These are phyloP conservation scores for Pristionchus maxplancki DNA, from an alignment of 2,888 invertebrate species.

Conservation along the genomic window DNA sequence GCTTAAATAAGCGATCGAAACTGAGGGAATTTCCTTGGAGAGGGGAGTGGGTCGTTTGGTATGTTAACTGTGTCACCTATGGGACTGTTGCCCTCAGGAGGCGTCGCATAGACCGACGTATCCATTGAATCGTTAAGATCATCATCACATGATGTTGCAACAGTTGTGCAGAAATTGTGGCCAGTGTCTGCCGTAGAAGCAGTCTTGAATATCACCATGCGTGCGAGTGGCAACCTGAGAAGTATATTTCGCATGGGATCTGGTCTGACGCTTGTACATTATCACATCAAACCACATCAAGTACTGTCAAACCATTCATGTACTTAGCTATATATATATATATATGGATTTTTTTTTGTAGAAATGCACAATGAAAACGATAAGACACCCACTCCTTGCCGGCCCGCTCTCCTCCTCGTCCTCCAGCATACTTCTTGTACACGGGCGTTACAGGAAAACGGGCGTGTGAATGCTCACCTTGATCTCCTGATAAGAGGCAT, in stretches of 20 bases:
- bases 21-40: neutral
- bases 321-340: no score
- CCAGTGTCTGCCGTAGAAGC: neutral
- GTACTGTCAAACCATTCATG: no score
- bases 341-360: no score
- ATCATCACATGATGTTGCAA: neutral
- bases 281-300: neutral
- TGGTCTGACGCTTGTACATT: neutral
- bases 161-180: neutral
- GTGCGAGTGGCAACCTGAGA: neutral
- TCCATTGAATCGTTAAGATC: neutral
- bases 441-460: conserved; percentile 36
- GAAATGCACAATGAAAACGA: no score
- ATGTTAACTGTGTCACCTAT: neutral
- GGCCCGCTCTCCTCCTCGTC: neutral
- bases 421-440: conserved; percentile 24
- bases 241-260: neutral
- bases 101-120: conserved; percentile 11
- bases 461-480: neutral
- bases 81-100: conserved; percentile 29
- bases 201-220: conserved; percentile 20
- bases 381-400: neutral
- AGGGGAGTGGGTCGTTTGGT: neutral
- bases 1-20: neutral
- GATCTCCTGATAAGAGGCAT: neutral